Evolutionary conservation across 2,888 invertebrate species (phyloP).

Genomic region (Clostera curtula): DNA sequence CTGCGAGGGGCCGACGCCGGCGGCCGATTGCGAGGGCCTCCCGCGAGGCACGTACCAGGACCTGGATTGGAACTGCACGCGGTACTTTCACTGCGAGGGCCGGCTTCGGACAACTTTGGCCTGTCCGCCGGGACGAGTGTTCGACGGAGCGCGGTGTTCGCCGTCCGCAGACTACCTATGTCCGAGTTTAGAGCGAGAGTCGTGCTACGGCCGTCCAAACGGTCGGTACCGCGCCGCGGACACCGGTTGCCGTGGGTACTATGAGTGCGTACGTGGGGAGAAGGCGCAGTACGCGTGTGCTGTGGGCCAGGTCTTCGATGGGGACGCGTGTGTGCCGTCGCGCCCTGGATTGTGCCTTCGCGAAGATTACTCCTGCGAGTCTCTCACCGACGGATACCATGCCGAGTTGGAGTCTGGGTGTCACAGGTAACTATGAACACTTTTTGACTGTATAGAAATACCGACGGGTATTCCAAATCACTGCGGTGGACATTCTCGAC

Average conservation of each 20-base stretch:
- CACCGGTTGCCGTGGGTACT: conserved; percentile 75
- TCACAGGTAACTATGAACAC: conserved; percentile 62
- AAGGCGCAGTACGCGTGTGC: conserved; percentile 76
- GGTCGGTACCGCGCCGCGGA: conserved; percentile 69
- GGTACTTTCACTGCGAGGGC: conserved; percentile 67
- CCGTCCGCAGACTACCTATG: conserved; percentile 48
- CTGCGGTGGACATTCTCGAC: too few species aligned
- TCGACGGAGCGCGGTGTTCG: conserved; percentile 62
- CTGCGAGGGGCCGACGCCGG: conserved; percentile 62
- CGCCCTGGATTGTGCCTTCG: conserved; percentile 44
- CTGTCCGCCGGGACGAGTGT: conserved; percentile 54
- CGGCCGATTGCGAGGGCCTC: conserved; percentile 56
- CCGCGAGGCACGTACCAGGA: conserved; percentile 74
- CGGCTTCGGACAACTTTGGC: conserved; percentile 48
- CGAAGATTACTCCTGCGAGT: conserved; percentile 62
- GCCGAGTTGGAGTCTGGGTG: conserved; percentile 71
- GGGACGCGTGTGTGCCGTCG: conserved; percentile 66
- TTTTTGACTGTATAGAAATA: too few species aligned
- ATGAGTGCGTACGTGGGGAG: conserved; percentile 70
- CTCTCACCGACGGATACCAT: conserved; percentile 73
- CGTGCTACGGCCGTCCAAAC: conserved; percentile 68
- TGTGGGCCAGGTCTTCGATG: conserved; percentile 68
- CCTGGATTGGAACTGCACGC: conserved; percentile 64
- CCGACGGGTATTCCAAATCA: too few species aligned
- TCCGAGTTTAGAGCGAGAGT: conserved; percentile 62